Percentiles rank a stretch among this genome's conserved stretches.
Evolutionary conservation across 2,797 vertebrate species (phyloP).

Genomic region (Galaxias olidus): DNA sequence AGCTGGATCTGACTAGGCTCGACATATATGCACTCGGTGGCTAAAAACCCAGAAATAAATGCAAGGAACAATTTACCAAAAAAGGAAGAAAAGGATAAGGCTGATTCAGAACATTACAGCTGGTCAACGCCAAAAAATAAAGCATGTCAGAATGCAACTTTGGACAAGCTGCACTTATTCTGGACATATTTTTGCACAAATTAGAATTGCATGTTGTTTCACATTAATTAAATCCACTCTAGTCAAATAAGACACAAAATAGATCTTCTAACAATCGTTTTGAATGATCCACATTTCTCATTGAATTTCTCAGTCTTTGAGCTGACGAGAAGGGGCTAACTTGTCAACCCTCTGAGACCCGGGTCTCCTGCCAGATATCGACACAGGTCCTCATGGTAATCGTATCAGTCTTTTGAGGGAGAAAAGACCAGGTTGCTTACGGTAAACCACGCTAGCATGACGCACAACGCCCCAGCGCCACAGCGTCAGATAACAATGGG

Average conservation of each 20-base stretch:
- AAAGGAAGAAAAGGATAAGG: not conserved
- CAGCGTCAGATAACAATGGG: not conserved
- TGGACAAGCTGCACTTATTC: slow-evolving; percentile 8
- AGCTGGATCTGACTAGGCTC: no score
- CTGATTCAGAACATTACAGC: slow-evolving; percentile 10
- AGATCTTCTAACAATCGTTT: not conserved
- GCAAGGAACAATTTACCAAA: slow-evolving; percentile 2
- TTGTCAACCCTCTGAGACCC: not conserved
- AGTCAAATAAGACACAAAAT: not conserved
- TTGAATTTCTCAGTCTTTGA: not conserved
- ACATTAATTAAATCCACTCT: not conserved
- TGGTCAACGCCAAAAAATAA: slow-evolving; percentile 4
- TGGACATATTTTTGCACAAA: not conserved
- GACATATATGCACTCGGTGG: no score
- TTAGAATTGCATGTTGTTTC: not conserved
- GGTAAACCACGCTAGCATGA: not conserved
- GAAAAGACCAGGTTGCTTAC: not conserved
- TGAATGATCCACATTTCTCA: not conserved
- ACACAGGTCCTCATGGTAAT: not conserved
- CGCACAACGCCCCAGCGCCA: not conserved
- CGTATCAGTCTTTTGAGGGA: not conserved
- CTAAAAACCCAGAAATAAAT: slow-evolving; percentile 1
- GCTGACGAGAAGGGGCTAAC: no score
- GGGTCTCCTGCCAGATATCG: not conserved
- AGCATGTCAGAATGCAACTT: slow-evolving; percentile 8